Evolutionary conservation across 2,113 vertebrate species (phyloP).

Genomic region (Amblyornis subalaris): DNA sequence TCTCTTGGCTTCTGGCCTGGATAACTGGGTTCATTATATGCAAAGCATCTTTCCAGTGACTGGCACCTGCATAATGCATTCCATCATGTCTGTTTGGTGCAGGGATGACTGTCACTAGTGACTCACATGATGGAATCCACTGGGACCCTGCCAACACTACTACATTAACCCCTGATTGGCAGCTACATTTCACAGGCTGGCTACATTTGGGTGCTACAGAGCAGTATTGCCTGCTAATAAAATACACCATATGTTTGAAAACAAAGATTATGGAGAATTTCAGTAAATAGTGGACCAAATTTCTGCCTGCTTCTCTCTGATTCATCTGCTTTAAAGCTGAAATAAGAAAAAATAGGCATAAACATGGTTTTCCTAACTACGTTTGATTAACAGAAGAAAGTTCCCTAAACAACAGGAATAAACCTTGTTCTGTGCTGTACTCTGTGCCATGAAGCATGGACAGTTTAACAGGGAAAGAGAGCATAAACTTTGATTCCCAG

Average conservation of each 20-base stretch:
- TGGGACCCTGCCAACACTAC: not conserved
- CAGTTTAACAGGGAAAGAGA: not conserved
- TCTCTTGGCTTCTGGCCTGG: not conserved
- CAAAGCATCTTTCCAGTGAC: not conserved
- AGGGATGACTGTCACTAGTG: not conserved
- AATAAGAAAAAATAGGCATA: not conserved
- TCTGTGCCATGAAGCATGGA: not conserved
- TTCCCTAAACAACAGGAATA: not conserved
- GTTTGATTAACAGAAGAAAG: not conserved
- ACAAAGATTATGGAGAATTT: not conserved
- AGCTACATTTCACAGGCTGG: not conserved
- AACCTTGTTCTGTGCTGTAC: not conserved
- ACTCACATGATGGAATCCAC: not conserved
- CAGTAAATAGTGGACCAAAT: not conserved
- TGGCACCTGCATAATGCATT: slow-evolving; percentile 4
- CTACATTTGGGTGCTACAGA: not conserved
- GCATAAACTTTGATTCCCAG: not conserved
- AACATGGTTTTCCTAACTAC: not conserved
- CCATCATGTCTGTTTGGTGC: not conserved
- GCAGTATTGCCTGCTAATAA: not conserved
- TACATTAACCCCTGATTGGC: not conserved
- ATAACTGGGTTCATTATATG: not conserved
- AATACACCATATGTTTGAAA: not conserved
- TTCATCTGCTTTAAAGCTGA: not conserved
- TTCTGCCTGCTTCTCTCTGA: not conserved